Evolutionary conservation across 2,888 invertebrate species (phyloP).

Genomic region (Fabriciana adippe): DNA sequence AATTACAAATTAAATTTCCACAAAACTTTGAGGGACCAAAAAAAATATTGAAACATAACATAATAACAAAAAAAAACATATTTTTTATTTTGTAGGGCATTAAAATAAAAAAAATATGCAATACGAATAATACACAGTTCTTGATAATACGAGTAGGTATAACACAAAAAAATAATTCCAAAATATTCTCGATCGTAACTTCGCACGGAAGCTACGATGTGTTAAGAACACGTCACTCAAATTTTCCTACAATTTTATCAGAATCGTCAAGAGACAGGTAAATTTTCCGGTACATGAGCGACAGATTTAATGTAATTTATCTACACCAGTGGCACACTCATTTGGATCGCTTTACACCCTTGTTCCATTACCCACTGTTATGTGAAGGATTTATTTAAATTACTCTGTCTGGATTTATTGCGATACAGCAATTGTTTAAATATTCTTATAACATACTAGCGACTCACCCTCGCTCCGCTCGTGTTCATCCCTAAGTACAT

Average conservation of each 20-base stretch:
- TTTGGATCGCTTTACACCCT: conserved; percentile 66
- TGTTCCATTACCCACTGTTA: conserved; percentile 32
- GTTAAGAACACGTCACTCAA: conserved; percentile 28
- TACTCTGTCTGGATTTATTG: conserved; percentile 15
- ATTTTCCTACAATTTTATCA: conserved; percentile 37
- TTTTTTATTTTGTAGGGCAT: too few relatives aligned
- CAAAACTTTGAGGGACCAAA: too few relatives aligned
- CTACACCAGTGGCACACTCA: conserved; percentile 67
- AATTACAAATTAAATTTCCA: too few relatives aligned
- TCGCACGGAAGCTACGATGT: conserved; percentile 6
- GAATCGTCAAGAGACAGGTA: conserved; percentile 42
- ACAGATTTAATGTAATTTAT: conserved; percentile 73
- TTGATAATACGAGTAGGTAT: too few relatives aligned
- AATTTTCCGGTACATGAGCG: conserved; percentile 67
- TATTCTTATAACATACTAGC: background rate
- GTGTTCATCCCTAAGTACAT: too few relatives aligned
- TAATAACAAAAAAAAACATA: too few relatives aligned
- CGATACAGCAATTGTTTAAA: conserved; percentile 6
- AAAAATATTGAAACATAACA: too few relatives aligned
- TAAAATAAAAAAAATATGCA: too few relatives aligned
- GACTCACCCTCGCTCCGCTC: too few relatives aligned
- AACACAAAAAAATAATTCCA: background rate
- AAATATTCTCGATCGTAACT: conserved; percentile 3
- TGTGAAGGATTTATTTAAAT: conserved; percentile 27
- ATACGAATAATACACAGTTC: background rate